phyloP scores from a whole-genome alignment of 2,797 vertebrate species.

The Alosa sapidissima region DNA sequence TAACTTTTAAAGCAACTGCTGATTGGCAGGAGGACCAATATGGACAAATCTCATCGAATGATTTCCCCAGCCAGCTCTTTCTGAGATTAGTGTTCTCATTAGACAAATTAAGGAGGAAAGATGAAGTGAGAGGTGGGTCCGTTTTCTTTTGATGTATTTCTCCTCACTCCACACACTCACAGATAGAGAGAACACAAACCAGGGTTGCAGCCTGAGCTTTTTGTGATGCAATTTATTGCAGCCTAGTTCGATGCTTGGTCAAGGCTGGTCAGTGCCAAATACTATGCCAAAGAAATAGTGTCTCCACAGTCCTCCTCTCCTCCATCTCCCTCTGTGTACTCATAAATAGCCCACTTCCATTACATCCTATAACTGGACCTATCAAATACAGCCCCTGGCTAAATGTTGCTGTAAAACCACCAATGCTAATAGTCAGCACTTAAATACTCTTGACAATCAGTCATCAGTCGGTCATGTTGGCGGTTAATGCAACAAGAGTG shows the following conservation, averaged over 20 bases:
- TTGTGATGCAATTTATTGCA: slow-evolving; percentile 19
- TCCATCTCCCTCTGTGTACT: neutral
- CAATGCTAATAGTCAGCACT: neutral
- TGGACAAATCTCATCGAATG: neutral
- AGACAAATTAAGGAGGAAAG: neutral
- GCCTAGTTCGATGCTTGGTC: neutral
- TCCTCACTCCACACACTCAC: neutral
- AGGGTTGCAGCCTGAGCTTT: neutral
- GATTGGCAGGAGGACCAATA: neutral
- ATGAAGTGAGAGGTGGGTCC: neutral
- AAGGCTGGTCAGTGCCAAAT: neutral
- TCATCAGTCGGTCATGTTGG: neutral
- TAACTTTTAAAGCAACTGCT: neutral
- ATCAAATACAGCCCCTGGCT: neutral
- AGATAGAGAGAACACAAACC: neutral
- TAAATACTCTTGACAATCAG: slow-evolving; percentile 11
- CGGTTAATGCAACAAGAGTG: neutral
- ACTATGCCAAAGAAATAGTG: slow-evolving; percentile 1
- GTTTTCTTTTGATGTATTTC: neutral
- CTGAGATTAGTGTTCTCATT: neutral
- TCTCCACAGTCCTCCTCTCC: neutral
- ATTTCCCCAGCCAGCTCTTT: neutral
- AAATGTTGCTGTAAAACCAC: neutral
- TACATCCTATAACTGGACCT: neutral
- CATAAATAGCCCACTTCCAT: neutral